Percentiles rank a stretch among this genome's conserved stretches.
phyloP scores from a whole-genome alignment of 2,797 vertebrate genomes.

The Limosa lapponica region DNA sequence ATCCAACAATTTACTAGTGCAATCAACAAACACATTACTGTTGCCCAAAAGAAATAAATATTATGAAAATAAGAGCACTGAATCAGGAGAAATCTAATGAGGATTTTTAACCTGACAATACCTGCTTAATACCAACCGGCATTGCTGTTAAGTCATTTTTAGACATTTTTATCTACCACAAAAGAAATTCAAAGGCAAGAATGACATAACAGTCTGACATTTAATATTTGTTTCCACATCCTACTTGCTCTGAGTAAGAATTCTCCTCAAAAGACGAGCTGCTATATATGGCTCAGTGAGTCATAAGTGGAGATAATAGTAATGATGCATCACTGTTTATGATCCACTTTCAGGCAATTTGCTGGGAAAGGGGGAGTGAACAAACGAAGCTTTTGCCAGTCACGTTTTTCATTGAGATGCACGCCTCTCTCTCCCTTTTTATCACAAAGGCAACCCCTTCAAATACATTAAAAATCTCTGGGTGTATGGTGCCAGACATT shows the following conservation, averaged over 20 bases:
- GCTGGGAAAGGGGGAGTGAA: neutral
- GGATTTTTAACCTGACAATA: neutral
- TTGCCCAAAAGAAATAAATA: neutral
- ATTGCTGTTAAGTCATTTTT: neutral
- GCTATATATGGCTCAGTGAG: constrained; percentile 64
- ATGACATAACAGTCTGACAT: constrained; percentile 24
- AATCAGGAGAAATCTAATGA: neutral
- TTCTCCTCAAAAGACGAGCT: constrained; percentile 36
- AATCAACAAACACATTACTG: neutral
- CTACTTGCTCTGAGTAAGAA: constrained; percentile 57
- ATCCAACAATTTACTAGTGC: neutral
- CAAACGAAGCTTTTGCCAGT: neutral
- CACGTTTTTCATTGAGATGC: neutral
- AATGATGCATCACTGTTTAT: constrained; percentile 21
- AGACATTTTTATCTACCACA: neutral
- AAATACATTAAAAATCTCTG: neutral
- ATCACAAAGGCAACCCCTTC: neutral
- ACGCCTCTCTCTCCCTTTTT: neutral
- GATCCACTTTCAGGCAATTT: constrained; percentile 50
- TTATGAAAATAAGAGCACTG: neutral
- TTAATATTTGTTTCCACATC: constrained; percentile 14
- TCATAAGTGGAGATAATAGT: constrained; percentile 35
- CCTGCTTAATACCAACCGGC: neutral
- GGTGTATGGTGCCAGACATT: neutral
- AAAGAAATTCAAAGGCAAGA: constrained; percentile 36